Conservation (phyloP, 1,140 invertebrate genomes). For the Drosophila burlai region DNA sequence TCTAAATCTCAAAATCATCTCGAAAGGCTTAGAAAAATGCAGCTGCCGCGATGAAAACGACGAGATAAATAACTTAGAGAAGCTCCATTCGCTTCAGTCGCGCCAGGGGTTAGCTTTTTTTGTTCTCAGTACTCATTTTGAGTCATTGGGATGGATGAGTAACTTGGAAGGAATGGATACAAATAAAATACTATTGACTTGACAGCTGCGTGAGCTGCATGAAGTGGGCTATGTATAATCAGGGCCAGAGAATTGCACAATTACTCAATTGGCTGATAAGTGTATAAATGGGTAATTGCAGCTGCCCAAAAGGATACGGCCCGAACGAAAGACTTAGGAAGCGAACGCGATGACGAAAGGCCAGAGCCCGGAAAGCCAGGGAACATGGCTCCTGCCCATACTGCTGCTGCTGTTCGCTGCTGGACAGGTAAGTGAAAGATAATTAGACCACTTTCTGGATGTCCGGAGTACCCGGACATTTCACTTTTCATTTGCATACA, state of each 20-base stretch:
- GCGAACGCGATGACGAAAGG: conserved; percentile 59
- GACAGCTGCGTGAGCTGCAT: conserved; percentile 66
- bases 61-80: conserved; percentile 41
- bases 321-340: conserved; percentile 69
- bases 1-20: conserved; percentile 45
- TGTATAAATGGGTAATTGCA: conserved; percentile 61
- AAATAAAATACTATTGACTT: conserved; percentile 19
- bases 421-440: conserved; percentile 69
- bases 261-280: conserved; percentile 59
- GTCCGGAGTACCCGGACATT: conserved; percentile 42
- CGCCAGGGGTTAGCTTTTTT: conserved; percentile 19
- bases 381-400: conserved; percentile 45
- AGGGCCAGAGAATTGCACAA: conserved; percentile 43
- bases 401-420: conserved; percentile 46
- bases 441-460: conserved; percentile 53
- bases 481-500: conserved; percentile 83
- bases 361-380: conserved; percentile 41
- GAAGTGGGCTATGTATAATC: conserved; percentile 72
- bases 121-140: conserved; percentile 42
- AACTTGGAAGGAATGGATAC: conserved; percentile 31
- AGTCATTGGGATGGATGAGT: conserved; percentile 62
- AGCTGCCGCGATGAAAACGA: conserved; percentile 52
- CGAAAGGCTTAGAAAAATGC: conserved; percentile 15
- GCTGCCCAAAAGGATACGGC: conserved; percentile 52
- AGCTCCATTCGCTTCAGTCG: not conserved